Evolutionary conservation across 1,140 invertebrate species (phyloP).

Genomic region (Drosophila sechellia): DNA sequence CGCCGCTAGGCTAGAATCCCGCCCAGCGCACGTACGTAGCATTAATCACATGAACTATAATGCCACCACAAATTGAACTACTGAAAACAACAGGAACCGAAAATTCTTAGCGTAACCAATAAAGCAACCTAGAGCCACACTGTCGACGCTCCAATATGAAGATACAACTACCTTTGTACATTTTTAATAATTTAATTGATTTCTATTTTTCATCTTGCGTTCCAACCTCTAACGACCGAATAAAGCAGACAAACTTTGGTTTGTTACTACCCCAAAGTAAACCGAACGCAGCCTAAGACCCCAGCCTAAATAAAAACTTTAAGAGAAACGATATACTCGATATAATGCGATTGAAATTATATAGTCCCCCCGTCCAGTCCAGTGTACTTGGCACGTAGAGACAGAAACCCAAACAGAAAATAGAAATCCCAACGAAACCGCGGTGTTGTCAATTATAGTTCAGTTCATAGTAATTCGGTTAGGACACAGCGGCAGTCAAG

Average conservation of each 20-base stretch:
- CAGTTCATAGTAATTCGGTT: not conserved
- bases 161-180: conserved; percentile 51
- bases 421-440: conserved; percentile 18
- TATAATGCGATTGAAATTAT: conserved; percentile 8
- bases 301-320: conserved; percentile 22
- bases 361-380: conserved; percentile 29
- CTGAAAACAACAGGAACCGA: conserved; percentile 39
- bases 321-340: conserved; percentile 4
- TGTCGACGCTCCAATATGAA: conserved; percentile 17
- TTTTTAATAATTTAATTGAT: conserved; percentile 68
- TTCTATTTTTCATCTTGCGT: conserved; percentile 56
- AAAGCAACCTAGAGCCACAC: conserved; percentile 20
- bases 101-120: conserved; percentile 28
- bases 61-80: conserved; percentile 47
- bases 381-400: conserved; percentile 24
- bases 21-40: conserved; percentile 69
- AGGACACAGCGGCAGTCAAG: not conserved
- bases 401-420: not conserved
- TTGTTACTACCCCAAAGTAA: conserved; percentile 24
- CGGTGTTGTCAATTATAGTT: conserved; percentile 15
- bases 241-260: conserved; percentile 42
- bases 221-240: conserved; percentile 27
- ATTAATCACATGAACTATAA: conserved; percentile 61
- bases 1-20: conserved; percentile 63
- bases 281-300: conserved; percentile 16